Evolutionary conservation across 2,888 invertebrate species (phyloP), one percentile per base, ranked within the genome.

Genomic region (Lissocephala sabroskyi): DNA sequence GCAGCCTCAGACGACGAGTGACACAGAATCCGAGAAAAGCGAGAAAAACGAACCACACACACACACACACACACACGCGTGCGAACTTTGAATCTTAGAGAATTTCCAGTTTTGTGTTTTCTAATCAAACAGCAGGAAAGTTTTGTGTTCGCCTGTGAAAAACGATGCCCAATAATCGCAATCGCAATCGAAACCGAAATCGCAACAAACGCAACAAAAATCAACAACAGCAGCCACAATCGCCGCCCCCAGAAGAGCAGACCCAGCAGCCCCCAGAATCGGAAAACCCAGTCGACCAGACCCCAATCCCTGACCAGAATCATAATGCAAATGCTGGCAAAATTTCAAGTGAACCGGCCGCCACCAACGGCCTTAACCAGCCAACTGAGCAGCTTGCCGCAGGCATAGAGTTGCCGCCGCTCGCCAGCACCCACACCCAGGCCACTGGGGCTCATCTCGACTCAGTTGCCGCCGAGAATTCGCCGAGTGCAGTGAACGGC

Each of bases 111-210:
- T 17, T 19, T 17, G 9, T 19, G 16, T 18, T 37, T n/a, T 6
- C 30, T 32, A 16, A 13, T 35, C 7, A 7, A 7, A 23, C 3
- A 23, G 23, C 23, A 23, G n/a, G n/a, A n/a, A n/a, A n/a, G n/a
- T 23, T 23, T 23, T 23, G 23, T 14, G 3, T 28, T 45, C 30
- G 45, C 26, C 16, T 33, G 52, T 64, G 56, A 58, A 51, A 57
- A 68, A 81, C 73, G 61, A 79, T 82, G 83, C 82, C 82, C 48
- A 81, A 78, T 62, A 70, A 81, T 52, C 76, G 75, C 41, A 79
- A 77, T 59, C 77, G 76, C 28, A 79, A 79, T 59, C 79, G 66
- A 45, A 71, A 75, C 55, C 71, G 75, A 50, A 77, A 73, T 52
- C 76, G 79, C 46, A 79, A 75, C 23, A 82, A 74, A 52, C 79